These are phyloP conservation scores for Chymomyza fuscimana DNA, from an alignment of 2,888 invertebrate genomes.

Conservation along the genomic window DNA sequence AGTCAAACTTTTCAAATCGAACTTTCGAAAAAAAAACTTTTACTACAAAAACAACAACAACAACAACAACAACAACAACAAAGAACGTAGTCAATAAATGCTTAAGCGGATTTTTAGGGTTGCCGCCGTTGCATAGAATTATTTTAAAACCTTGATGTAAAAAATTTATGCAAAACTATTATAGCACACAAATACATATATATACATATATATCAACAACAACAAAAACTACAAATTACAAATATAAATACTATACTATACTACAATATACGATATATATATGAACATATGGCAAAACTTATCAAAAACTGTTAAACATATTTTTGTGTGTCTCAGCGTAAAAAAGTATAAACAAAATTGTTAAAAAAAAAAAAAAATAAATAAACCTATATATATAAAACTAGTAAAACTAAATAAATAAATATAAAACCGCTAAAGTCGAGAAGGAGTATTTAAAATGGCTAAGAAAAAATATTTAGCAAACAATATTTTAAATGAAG, in stretches of 20 bases:
- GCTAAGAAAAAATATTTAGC: too few relatives aligned
- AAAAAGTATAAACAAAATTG: slow-evolving; percentile 13
- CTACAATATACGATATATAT: slow-evolving; percentile 7
- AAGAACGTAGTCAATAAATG: neutral
- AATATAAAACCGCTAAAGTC: slow-evolving; percentile 3
- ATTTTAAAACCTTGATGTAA: neutral
- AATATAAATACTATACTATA: slow-evolving; percentile 11
- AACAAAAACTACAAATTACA: slow-evolving; percentile 4
- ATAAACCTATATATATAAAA: slow-evolving; percentile 2
- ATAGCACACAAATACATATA: slow-evolving; percentile 12
- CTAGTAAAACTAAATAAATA: slow-evolving; percentile 7
- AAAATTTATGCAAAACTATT: neutral
- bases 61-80: slow-evolving; percentile 6
- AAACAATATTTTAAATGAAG: slow-evolving; percentile 12
- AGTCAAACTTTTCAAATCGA: neutral
- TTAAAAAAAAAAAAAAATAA: slow-evolving; percentile 12
- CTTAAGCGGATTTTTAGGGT: neutral
- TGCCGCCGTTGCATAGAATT: neutral
- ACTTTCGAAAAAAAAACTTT: neutral
- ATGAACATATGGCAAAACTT: neutral
- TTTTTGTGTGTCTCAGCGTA: neutral
- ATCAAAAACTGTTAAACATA: slow-evolving; percentile 14
- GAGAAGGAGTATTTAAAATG: neutral
- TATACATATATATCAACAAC: slow-evolving; percentile 11
- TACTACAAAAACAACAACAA: slow-evolving; percentile 11